These are phyloP conservation scores for Phataginus tetradactyla DNA, from an alignment of 2,797 vertebrate genomes.

Conservation along the genomic window DNA sequence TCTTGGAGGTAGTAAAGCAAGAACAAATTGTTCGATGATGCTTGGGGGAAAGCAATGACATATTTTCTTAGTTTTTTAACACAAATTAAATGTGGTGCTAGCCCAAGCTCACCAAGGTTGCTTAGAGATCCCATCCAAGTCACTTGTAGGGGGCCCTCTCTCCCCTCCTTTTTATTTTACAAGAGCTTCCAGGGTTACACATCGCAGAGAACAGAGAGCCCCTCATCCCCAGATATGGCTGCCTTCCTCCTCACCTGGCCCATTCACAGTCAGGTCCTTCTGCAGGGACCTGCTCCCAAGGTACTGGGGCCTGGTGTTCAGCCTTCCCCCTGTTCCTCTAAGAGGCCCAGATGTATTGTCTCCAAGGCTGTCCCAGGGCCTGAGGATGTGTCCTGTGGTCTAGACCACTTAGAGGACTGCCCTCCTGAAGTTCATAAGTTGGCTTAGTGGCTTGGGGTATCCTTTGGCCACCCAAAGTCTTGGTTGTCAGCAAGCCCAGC, in stretches of 20 bases:
- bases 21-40: background rate
- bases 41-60: background rate
- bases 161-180: background rate
- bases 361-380: background rate
- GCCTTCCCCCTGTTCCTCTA: background rate
- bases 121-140: background rate
- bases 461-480: background rate
- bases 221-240: background rate
- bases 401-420: background rate
- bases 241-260: background rate
- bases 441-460: background rate
- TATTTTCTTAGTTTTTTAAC: constrained; percentile 5
- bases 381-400: background rate
- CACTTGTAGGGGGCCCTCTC: background rate
- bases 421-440: background rate
- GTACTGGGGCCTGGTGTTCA: background rate
- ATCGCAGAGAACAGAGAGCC: background rate
- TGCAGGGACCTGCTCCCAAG: background rate
- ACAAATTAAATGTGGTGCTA: background rate
- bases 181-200: background rate
- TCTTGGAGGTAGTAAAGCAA: background rate
- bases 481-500: background rate
- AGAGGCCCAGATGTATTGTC: too few relatives aligned
- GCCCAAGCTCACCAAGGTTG: background rate
- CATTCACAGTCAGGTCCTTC: background rate